Percentiles rank a stretch among this genome's conserved stretches.
phyloP scores from a whole-genome alignment of 2,797 vertebrate species.

The Harpagifer antarcticus region DNA sequence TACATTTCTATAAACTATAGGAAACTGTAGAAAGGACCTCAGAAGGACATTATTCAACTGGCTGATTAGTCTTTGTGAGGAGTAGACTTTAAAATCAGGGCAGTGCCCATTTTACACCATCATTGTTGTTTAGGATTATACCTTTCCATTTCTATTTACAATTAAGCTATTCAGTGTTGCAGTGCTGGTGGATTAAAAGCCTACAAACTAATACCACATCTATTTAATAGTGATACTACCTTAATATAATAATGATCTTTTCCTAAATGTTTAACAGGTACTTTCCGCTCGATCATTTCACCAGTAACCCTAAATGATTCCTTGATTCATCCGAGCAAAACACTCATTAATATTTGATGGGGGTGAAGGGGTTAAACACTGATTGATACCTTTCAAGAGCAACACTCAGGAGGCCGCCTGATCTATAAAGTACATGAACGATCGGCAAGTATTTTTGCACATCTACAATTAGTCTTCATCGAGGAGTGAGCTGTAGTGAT shows the following conservation, averaged over 20 bases:
- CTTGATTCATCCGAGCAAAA: conserved; percentile 12
- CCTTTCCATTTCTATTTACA: not conserved
- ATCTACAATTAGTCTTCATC: conserved; percentile 51
- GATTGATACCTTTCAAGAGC: conserved; percentile 44
- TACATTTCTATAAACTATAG: not conserved
- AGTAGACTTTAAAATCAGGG: not conserved
- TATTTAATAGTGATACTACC: not conserved
- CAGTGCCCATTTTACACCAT: not conserved
- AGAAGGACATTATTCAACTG: not conserved
- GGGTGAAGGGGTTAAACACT: conserved; percentile 33
- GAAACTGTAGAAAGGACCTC: no score
- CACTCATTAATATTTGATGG: conserved; percentile 40
- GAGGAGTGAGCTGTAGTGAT: conserved; percentile 41
- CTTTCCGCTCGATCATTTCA: not conserved
- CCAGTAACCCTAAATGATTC: not conserved
- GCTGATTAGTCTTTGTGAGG: not conserved
- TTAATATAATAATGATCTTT: not conserved
- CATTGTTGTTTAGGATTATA: conserved; percentile 6
- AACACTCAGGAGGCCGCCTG: conserved; percentile 32
- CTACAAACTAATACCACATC: not conserved
- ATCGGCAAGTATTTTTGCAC: conserved; percentile 41
- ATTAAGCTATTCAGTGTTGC: not conserved
- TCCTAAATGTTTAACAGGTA: not conserved
- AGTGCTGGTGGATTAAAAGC: not conserved
- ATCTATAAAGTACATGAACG: conserved; percentile 18